Base-by-base conservation (phyloP, 2,113 vertebrate genomes). In the Cottus gobio region DNA sequence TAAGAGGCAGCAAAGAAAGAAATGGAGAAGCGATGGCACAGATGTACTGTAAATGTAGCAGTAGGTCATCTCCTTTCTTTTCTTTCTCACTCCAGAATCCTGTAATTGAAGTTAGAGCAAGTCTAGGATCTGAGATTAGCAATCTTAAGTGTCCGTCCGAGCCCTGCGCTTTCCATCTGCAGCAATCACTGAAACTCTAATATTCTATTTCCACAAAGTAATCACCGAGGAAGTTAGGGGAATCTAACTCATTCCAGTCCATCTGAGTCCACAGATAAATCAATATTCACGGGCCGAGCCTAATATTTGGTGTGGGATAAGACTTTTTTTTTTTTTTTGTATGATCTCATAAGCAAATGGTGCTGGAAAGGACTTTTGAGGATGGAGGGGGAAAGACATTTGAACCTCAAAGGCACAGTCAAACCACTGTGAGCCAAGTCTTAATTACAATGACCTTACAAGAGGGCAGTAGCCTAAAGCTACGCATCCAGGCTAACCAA, bases 381-480 rank as follows among this genome's bases (percentile, higher is more conserved):
- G 88, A 82, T 87, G 84, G 77, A 75, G 22, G 80, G 82, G 83
- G 79, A 91, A 91, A 91, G 92, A 84, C 90, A 89, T 91, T 85
- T 89, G 91, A 92, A 92, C 85, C 94, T 93, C 87, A 91, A 85
- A 92, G 93, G 91, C 91, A 92, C 80, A 82, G 85, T 87, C 75
- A 34, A 69, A 79, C 82, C 79, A 82, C 88, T 86, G 80, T 71
- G 88, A 91, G 92, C 76, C 79, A n/a, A 87, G 82, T 86, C 88
- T 92, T 94, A 94, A 94, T 94, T 93, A 92, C 89, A 86, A 90
- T 92, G 93, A 95, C 91, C 92, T 92, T 93, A 89, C 87, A 93
- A 74, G 85, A 84, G 90, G 83, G 77, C 85, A 82, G 75, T 87
- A 68, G 92, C 93, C 89, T 86, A 77, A 81, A 93, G 92, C 77